A percentile compares a stretch with the other conserved stretches of the same genome.
Conservation (phyloP, 2,797 vertebrate genomes). For the Dicrostonyx torquatus region DNA sequence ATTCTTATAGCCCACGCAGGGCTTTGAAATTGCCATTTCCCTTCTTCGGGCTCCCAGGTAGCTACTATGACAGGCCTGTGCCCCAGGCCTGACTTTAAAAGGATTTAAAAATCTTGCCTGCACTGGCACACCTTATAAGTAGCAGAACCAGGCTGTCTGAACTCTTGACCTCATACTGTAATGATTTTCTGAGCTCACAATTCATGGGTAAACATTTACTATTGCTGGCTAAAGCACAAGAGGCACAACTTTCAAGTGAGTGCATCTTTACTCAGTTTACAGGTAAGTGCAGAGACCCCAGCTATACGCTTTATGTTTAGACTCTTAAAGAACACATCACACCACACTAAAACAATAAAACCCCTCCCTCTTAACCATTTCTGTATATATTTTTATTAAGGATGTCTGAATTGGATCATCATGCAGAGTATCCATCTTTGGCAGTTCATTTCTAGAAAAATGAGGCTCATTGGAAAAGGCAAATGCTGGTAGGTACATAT, state of each 20-base stretch:
- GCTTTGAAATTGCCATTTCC: background rate
- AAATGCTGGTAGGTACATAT: background rate
- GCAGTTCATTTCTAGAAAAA: constrained; percentile 54
- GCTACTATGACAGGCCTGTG: background rate
- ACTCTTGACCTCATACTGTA: background rate
- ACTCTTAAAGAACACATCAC: constrained; percentile 1
- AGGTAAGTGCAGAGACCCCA: background rate
- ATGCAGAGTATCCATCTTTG: background rate
- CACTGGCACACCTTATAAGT: background rate
- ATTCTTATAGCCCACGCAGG: background rate
- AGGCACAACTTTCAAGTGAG: background rate
- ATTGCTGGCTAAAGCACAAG: background rate
- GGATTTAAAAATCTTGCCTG: background rate
- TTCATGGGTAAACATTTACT: background rate
- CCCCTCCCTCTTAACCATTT: background rate
- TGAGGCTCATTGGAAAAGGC: background rate
- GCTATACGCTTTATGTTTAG: constrained; percentile 1
- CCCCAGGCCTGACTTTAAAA: constrained; percentile 3
- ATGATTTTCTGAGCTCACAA: background rate
- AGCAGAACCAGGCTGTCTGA: constrained; percentile 1
- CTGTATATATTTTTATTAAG: constrained; percentile 48
- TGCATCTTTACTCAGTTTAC: constrained; percentile 20
- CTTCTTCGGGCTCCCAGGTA: background rate
- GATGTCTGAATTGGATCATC: constrained; percentile 21
- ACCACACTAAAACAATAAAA: background rate